Evolutionary conservation across 2,113 vertebrate genomes (phyloP).

Genomic region (Etheostoma cragini): DNA sequence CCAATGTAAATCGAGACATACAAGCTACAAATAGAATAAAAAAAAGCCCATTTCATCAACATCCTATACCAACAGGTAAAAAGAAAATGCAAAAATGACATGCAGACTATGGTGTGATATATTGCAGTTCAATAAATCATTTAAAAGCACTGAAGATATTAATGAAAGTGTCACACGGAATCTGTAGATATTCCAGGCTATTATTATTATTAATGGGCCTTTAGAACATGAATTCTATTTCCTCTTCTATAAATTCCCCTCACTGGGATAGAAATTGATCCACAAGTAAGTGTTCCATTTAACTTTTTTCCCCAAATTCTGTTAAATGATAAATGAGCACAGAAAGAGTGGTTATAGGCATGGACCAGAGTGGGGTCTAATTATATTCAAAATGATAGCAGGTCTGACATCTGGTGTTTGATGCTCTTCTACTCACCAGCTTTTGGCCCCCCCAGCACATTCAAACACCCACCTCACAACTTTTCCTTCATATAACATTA

Average conservation of each 20-base stretch:
- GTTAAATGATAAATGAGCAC: slow-evolving; percentile 67
- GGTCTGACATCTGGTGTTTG: slow-evolving; percentile 60
- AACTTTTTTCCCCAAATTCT: slow-evolving; percentile 52
- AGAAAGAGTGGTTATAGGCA: slow-evolving; percentile 70
- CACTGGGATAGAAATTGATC: slow-evolving; percentile 80
- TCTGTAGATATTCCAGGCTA: slow-evolving; percentile 75
- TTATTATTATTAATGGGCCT: slow-evolving; percentile 82
- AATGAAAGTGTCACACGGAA: slow-evolving; percentile 74
- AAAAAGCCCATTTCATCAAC: not conserved
- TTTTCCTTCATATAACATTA: not conserved
- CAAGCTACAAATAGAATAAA: not conserved
- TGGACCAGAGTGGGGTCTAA: slow-evolving; percentile 62
- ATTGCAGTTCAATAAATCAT: slow-evolving; percentile 73
- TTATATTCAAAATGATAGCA: slow-evolving; percentile 76
- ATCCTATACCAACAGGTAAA: slow-evolving; percentile 8
- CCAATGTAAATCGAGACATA: slow-evolving; percentile 7
- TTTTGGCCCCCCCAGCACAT: slow-evolving; percentile 4
- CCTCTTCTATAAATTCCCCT: slow-evolving; percentile 61
- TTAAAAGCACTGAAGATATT: slow-evolving; percentile 68
- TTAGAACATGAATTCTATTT: slow-evolving; percentile 76
- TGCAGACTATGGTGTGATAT: slow-evolving; percentile 19
- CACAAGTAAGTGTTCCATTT: slow-evolving; percentile 68
- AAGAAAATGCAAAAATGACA: slow-evolving; percentile 14
- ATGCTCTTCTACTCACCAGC: slow-evolving; percentile 28
- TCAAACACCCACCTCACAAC: slow-evolving; percentile 4